These are phyloP conservation scores for Dromiciops gliroides DNA, from an alignment of 2,113 vertebrate species.

Conservation along the genomic window DNA sequence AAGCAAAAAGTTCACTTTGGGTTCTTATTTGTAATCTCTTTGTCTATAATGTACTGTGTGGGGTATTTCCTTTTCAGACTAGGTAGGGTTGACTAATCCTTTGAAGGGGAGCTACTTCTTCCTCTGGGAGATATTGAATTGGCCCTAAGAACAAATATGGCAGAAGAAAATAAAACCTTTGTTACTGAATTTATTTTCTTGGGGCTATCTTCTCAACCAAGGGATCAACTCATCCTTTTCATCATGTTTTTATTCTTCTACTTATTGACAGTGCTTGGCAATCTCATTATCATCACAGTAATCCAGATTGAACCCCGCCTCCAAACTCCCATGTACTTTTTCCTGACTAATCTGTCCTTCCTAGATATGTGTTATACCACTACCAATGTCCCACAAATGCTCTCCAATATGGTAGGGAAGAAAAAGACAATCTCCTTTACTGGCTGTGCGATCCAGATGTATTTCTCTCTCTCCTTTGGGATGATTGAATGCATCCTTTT, in stretches of 20 bases:
- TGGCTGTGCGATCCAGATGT: slow-evolving; percentile 77
- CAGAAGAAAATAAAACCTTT: slow-evolving; percentile 47
- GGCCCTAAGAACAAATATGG: neutral
- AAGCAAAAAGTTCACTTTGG: neutral
- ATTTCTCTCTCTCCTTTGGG: slow-evolving; percentile 75
- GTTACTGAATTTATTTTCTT: slow-evolving; percentile 78
- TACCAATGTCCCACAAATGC: slow-evolving; percentile 76
- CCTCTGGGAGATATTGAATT: neutral
- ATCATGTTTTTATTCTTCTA: slow-evolving; percentile 75
- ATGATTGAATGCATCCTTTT: slow-evolving; percentile 80
- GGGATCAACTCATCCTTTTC: slow-evolving; percentile 70
- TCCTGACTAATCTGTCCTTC: slow-evolving; percentile 79
- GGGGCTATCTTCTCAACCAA: slow-evolving; percentile 76
- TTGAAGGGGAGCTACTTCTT: neutral
- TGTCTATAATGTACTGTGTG: neutral
- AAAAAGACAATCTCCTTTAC: slow-evolving; percentile 77
- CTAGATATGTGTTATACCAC: slow-evolving; percentile 77
- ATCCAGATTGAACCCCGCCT: slow-evolving; percentile 68
- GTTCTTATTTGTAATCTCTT: neutral
- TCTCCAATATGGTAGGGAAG: slow-evolving; percentile 73
- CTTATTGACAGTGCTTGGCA: slow-evolving; percentile 70
- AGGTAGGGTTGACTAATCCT: neutral
- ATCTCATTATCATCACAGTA: slow-evolving; percentile 63
- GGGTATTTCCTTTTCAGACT: neutral
- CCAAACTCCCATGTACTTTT: slow-evolving; percentile 80